Evolutionary conservation across 2,797 vertebrate genomes (phyloP).

Genomic region (Potorous gilbertii): DNA sequence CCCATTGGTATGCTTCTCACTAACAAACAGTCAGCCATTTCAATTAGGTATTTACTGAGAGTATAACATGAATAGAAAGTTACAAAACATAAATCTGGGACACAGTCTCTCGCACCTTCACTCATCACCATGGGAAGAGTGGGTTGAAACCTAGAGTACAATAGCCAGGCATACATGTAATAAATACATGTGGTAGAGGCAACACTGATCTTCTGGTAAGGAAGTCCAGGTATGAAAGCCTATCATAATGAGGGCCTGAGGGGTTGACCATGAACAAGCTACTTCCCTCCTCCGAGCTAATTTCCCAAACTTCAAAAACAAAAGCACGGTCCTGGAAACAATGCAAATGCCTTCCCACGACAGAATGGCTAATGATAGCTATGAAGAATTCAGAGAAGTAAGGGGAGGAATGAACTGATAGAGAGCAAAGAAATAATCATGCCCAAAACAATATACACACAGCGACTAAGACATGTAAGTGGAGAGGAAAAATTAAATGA

Average conservation of each 20-base stretch:
- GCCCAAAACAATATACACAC: background rate
- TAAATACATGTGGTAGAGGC: background rate
- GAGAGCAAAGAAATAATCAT: too few relatives aligned
- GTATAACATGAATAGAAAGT: background rate
- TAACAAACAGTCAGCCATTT: background rate
- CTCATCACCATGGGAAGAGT: background rate
- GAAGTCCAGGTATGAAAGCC: too few relatives aligned
- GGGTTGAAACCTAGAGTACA: background rate
- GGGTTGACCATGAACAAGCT: background rate
- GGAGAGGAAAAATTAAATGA: background rate
- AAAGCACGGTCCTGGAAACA: background rate
- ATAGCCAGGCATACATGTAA: background rate
- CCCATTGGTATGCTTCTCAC: background rate
- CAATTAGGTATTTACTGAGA: background rate
- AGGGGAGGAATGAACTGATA: too few relatives aligned
- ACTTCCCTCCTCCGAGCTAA: background rate
- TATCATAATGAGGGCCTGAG: background rate
- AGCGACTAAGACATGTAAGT: background rate
- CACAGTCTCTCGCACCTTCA: background rate
- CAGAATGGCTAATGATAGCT: background rate
- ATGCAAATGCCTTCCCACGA: background rate
- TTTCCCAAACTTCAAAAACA: background rate
- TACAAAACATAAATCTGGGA: background rate
- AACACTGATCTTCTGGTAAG: background rate
- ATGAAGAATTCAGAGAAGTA: background rate